Base-by-base conservation (phyloP, 1,140 invertebrate species). In the Micrasema longulum region DNA sequence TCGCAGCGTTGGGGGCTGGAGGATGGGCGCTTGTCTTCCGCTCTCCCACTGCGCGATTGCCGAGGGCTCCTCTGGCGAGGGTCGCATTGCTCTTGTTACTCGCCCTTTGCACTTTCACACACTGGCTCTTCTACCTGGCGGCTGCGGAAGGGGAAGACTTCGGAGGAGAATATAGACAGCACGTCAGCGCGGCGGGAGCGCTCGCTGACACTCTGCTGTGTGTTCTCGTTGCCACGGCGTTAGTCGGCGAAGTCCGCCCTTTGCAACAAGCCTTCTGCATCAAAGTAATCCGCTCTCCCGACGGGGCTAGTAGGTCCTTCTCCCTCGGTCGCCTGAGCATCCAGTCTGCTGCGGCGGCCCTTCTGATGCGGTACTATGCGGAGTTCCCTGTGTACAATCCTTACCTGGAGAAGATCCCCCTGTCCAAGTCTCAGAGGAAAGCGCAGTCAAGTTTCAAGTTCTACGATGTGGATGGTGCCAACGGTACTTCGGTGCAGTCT, bases 381-480 rank as follows among this genome's bases (percentile, higher is more conserved):
- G 96, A 98, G 79, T 99, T 99, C 83, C 91, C 94, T 0, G 95
- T 97, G 68, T 99, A 97, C 78, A 99, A 99, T 85, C 97, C 96
- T 0, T 98, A 98, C 80, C 86, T 99, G 74, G 96, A 98, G 81
- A 89, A 95, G 65, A 87, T 96, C 72, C 95, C 95, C 26, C 91
- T 94, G 55, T 92, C 93, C 22, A 95, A 95, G 81, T 92, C 92
- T 1, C 88, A 90, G 74, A 88, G 92, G 69, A 93, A 93, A 81
- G 90, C 89, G 31, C 85, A 87, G 68, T 87, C 88, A 0, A 95
- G 93, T 80, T 97, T 98, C 77, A 98, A 99, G 80, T 97, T 98
- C 81, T 99, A 99, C 82, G 95, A 99, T 81, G 95, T 99, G 0
- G 97, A 99, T 79, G 94, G 91, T 14, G 87, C 89, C 12, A 90